Conservation (phyloP, 2,888 invertebrate genomes). For the Hyposoter dolosus region DNA sequence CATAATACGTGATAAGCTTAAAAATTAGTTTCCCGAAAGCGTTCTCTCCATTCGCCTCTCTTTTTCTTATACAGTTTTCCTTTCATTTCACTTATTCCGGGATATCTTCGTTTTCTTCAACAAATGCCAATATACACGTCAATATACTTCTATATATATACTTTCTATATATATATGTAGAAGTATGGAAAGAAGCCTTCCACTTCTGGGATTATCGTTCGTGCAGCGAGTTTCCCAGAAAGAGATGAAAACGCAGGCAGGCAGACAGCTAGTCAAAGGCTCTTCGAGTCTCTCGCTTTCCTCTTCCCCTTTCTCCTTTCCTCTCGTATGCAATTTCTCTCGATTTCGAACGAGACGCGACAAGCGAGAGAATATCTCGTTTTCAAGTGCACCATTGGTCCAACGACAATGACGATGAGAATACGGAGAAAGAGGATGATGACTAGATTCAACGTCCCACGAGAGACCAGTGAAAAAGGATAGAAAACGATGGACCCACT, state of each 20-base stretch:
- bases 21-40: constrained; percentile 39
- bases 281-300: constrained; percentile 12
- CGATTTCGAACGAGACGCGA: constrained; percentile 35
- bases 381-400: constrained; percentile 52
- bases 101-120: constrained; percentile 15
- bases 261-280: constrained; percentile 43
- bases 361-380: constrained; percentile 56
- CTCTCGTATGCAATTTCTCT: constrained; percentile 38
- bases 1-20: constrained; percentile 49
- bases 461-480: constrained; percentile 23
- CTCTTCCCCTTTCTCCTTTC: constrained; percentile 42
- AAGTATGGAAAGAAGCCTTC: constrained; percentile 37
- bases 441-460: constrained; percentile 36
- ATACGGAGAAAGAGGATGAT: constrained; percentile 23
- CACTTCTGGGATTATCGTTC: constrained; percentile 55
- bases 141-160: not conserved
- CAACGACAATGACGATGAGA: constrained; percentile 21
- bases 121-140: not conserved
- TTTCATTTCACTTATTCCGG: not conserved
- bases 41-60: not conserved
- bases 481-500: constrained; percentile 29
- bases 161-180: not conserved
- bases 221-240: constrained; percentile 38
- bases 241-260: constrained; percentile 35
- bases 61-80: constrained; percentile 23